phyloP scores from a whole-genome alignment of 1,140 invertebrate genomes.

The Hydropsyche tenuis region DNA sequence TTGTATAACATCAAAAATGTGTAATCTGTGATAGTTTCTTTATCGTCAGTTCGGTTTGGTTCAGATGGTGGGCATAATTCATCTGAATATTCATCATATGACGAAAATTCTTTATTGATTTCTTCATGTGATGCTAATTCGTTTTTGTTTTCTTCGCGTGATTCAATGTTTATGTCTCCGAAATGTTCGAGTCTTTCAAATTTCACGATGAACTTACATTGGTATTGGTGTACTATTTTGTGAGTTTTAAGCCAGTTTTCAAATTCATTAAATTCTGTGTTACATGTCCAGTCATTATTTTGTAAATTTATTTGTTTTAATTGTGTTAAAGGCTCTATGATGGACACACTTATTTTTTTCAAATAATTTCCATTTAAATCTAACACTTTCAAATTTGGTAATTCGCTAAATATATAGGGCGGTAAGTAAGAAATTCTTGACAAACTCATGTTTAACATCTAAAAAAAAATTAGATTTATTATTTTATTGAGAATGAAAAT shows the following conservation, averaged over 20 bases:
- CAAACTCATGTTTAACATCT: constrained; percentile 62
- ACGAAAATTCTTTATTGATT: too few species aligned
- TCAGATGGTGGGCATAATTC: constrained; percentile 59
- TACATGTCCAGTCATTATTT: constrained; percentile 60
- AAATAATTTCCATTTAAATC: constrained; percentile 63
- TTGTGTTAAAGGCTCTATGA: constrained; percentile 56
- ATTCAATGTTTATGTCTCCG: constrained; percentile 48
- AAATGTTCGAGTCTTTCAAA: constrained; percentile 59
- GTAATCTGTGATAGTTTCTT: constrained; percentile 43
- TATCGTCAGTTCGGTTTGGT: constrained; percentile 51
- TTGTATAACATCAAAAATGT: constrained; percentile 58
- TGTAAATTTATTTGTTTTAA: constrained; percentile 57
- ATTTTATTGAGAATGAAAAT: background rate
- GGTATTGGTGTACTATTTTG: constrained; percentile 55
- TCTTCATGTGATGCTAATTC: too few species aligned
- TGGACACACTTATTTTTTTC: constrained; percentile 55
- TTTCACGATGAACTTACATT: constrained; percentile 42
- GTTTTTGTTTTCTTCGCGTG: too few species aligned
- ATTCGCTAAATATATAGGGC: constrained; percentile 55
- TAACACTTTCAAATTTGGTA: constrained; percentile 61
- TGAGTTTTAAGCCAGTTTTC: constrained; percentile 54
- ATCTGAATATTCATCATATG: constrained; percentile 51
- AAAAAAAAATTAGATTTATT: constrained; percentile 49
- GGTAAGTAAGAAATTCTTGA: constrained; percentile 60
- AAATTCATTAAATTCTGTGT: constrained; percentile 55